These are phyloP conservation scores for Aegithalos caudatus DNA, from an alignment of 2,113 vertebrate species.

Conservation along the genomic window DNA sequence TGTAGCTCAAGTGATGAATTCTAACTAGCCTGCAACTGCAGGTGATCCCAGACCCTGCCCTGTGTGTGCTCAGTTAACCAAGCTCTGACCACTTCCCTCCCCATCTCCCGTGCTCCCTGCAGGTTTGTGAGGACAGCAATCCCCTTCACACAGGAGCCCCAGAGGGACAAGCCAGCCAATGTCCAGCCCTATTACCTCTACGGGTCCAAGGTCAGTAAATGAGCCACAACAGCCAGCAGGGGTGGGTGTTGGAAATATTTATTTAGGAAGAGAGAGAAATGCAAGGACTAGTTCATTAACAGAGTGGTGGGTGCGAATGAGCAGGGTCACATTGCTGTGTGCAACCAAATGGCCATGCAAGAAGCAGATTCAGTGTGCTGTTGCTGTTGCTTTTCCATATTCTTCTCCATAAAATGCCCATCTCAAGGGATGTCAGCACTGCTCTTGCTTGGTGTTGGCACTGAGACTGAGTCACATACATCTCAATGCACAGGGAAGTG, in stretches of 20 bases:
- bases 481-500: background rate
- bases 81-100: background rate
- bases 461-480: background rate
- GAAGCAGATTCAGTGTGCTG: background rate
- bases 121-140: slow-evolving; percentile 98
- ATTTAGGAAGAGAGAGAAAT: background rate
- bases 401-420: background rate
- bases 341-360: background rate
- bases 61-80: background rate
- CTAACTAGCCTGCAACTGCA: background rate
- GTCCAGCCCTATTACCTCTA: slow-evolving; percentile 99
- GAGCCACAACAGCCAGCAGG: background rate
- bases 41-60: accelerated
- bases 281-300: background rate
- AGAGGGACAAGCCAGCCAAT: slow-evolving; percentile 96
- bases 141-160: slow-evolving; percentile 97
- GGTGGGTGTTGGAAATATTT: background rate
- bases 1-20: background rate
- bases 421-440: background rate
- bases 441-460: background rate
- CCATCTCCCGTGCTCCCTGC: background rate
- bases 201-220: slow-evolving; percentile 90
- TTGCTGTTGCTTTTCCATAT: background rate
- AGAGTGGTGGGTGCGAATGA: background rate
- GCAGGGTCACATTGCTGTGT: background rate